These are phyloP conservation scores for Brachionus paranguensis DNA, from an alignment of 1,140 invertebrate species.

Conservation along the genomic window DNA sequence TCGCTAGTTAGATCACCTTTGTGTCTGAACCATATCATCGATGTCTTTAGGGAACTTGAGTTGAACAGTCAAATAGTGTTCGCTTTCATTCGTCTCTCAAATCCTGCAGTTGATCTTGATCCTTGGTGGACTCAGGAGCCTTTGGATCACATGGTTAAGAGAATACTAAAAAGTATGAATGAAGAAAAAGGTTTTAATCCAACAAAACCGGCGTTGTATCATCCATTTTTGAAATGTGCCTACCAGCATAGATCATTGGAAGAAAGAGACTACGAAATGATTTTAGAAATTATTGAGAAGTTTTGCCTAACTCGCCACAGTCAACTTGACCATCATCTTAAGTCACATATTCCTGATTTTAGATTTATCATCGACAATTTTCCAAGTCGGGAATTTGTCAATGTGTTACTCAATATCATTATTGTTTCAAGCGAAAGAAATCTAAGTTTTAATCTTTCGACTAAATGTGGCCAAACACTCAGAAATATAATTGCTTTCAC, in stretches of 20 bases:
- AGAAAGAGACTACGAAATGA: background rate
- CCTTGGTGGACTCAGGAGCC: background rate
- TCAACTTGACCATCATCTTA: background rate
- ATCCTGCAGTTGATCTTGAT: background rate
- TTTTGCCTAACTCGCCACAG: background rate
- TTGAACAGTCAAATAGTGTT: background rate
- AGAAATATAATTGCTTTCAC: background rate
- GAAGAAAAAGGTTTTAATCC: background rate
- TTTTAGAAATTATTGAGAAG: background rate
- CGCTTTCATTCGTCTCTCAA: background rate
- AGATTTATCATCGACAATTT: constrained; percentile 1
- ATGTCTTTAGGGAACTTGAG: background rate
- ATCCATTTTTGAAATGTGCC: background rate
- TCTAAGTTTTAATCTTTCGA: background rate
- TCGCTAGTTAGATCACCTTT: background rate
- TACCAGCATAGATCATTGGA: background rate
- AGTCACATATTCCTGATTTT: background rate
- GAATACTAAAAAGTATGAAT: background rate
- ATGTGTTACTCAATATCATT: background rate
- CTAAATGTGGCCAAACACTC: background rate
- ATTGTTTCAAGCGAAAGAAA: background rate
- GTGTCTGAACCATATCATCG: background rate
- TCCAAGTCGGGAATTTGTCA: background rate
- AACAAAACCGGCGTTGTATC: background rate
- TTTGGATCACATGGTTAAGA: background rate